Evolutionary conservation across 2,888 invertebrate species (phyloP).

Genomic region (Priocnemis perturbator): DNA sequence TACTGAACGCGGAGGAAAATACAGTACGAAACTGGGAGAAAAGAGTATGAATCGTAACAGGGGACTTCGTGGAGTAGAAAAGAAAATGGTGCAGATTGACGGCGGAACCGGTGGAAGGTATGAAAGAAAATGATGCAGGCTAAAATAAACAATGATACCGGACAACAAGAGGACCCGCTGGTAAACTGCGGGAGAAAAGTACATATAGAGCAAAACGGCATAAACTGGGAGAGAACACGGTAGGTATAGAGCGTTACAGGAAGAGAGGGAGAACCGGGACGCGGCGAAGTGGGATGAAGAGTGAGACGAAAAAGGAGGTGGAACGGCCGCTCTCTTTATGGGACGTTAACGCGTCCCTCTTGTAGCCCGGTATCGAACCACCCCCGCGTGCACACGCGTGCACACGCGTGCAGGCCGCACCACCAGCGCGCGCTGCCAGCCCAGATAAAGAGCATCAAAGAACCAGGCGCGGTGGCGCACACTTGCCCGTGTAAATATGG

Average conservation of each 20-base stretch:
- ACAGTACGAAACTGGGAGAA: too few species aligned
- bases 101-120: too few species aligned
- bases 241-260: slow-evolving; percentile 12
- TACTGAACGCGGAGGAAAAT: too few species aligned
- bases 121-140: neutral
- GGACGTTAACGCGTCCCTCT: slow-evolving; percentile 27
- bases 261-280: too few species aligned
- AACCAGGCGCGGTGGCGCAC: slow-evolving; percentile 2
- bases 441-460: slow-evolving; percentile 31
- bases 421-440: neutral
- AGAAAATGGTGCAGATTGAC: too few species aligned
- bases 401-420: neutral
- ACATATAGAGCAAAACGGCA: too few species aligned
- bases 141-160: neutral
- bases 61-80: too few species aligned
- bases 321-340: slow-evolving; percentile 30
- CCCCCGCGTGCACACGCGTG: neutral
- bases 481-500: slow-evolving; percentile 19
- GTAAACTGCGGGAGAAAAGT: too few species aligned
- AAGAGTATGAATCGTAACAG: too few species aligned
- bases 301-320: too few species aligned
- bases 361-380: slow-evolving; percentile 23
- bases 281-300: slow-evolving; percentile 7
- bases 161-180: slow-evolving; percentile 13
- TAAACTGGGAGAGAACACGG: slow-evolving; percentile 3